Base-by-base conservation (phyloP, 2,797 vertebrate species). In the Labroides dimidiatus region DNA sequence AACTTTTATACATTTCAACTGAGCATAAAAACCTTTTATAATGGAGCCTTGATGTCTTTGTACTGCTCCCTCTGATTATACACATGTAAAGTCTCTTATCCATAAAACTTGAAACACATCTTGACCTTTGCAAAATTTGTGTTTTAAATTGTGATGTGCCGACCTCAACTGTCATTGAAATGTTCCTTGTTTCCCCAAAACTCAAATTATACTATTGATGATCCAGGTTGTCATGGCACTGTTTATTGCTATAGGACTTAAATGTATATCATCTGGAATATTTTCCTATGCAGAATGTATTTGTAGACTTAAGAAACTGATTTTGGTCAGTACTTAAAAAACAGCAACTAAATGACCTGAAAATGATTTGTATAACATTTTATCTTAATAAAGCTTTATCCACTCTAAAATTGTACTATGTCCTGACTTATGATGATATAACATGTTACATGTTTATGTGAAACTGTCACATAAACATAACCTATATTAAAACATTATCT, bases 21-120 rank as follows among this genome's bases (percentile, higher is more conserved):
- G 16, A 56, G 17, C 0, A 6, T 24, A 45, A 30, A 33, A 60
- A 48, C 13, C 21, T 72, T 14, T 59, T 2, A 27, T 48, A 3
- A 19, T 47, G 47, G 36, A 20, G 16, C 27, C 2, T 17, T 49
- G 37, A 43, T 56, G 21, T 77, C 39, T 55, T 64, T 47, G 24
- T 48, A 50, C 59, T 41, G 21, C n/a, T 23, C 8, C 50, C 23
- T 53, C 23, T 72, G 5, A 76, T 64, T 23, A 4, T 47, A 72
- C 66, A 42, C 19, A 53, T 72, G n/a, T 33, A 9, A 59, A 37
- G 27, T 59, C 48, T 30, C 8, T 50, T 69, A 45, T 68, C 43
- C 19, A 23, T 59, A 53, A 76, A 60, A 76, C 79, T 78, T 84
- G 53, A 72, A 64, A 7, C 7, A 11, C 5, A n/a, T 42, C 5